phyloP scores from a whole-genome alignment of 64 coral and sea anemone species.

The Anthopleura sola region DNA sequence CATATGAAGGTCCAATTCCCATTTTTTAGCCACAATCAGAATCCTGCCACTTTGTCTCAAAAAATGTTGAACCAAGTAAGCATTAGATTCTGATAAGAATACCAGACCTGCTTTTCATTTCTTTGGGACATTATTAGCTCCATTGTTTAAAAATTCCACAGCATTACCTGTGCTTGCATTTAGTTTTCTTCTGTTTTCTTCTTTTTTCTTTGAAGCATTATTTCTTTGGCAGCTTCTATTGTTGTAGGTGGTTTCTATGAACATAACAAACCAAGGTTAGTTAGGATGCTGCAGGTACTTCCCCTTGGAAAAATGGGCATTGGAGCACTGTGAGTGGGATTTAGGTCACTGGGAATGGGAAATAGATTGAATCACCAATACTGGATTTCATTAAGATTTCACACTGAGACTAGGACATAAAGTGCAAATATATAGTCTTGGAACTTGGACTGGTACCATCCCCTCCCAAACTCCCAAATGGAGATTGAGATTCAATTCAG shows the following conservation, averaged over 20 bases:
- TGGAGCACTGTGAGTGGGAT: too few relatives aligned
- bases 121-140: not conserved
- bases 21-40: not conserved
- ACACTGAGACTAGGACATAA: too few relatives aligned
- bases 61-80: not conserved
- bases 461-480: too few relatives aligned
- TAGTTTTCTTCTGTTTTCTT: not conserved
- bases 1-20: not conserved
- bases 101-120: not conserved
- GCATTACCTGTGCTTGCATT: not conserved
- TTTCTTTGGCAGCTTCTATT: conserved; percentile 47
- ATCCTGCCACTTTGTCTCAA: not conserved
- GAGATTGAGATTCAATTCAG: too few relatives aligned
- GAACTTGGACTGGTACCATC: too few relatives aligned
- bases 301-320: not conserved
- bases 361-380: too few relatives aligned
- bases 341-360: too few relatives aligned
- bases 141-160: not conserved
- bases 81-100: not conserved
- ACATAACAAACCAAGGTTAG: not conserved
- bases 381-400: too few relatives aligned
- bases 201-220: conserved; percentile 33
- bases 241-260: conserved; percentile 54
- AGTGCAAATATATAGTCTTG: too few relatives aligned
- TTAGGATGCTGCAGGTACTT: not conserved